These are phyloP conservation scores for Uria lomvia DNA, from an alignment of 2,113 vertebrate species.

Conservation along the genomic window DNA sequence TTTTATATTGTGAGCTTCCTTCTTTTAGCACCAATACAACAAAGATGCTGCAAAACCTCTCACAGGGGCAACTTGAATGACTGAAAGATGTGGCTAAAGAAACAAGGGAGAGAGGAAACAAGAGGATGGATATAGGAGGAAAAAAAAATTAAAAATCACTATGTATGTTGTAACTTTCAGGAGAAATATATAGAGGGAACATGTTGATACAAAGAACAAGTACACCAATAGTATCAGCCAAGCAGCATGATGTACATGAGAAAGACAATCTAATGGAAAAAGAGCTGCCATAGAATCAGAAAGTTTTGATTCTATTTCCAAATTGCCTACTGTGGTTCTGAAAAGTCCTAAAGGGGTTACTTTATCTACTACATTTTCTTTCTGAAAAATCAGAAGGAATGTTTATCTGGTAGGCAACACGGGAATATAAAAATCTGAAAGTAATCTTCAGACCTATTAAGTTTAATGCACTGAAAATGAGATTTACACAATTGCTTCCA, in stretches of 20 bases:
- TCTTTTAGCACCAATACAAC: background rate
- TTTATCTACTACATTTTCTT: background rate
- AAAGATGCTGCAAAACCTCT: background rate
- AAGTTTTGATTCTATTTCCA: background rate
- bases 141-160: background rate
- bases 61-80: background rate
- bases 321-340: background rate
- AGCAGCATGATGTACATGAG: background rate
- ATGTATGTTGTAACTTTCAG: background rate
- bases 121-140: background rate
- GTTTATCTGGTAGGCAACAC: background rate
- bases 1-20: background rate
- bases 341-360: background rate
- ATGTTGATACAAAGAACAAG: background rate
- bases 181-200: background rate
- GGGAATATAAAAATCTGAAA: background rate
- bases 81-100: background rate
- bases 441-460: background rate
- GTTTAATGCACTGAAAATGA: background rate
- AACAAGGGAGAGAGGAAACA: background rate
- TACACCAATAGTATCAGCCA: background rate
- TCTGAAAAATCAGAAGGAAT: background rate
- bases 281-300: background rate
- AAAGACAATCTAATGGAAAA: background rate
- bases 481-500: background rate